Evolutionary conservation across 2,797 vertebrate genomes (phyloP), one percentile per base, ranked within the genome.

Genomic region (Tamandua tetradactyla): DNA sequence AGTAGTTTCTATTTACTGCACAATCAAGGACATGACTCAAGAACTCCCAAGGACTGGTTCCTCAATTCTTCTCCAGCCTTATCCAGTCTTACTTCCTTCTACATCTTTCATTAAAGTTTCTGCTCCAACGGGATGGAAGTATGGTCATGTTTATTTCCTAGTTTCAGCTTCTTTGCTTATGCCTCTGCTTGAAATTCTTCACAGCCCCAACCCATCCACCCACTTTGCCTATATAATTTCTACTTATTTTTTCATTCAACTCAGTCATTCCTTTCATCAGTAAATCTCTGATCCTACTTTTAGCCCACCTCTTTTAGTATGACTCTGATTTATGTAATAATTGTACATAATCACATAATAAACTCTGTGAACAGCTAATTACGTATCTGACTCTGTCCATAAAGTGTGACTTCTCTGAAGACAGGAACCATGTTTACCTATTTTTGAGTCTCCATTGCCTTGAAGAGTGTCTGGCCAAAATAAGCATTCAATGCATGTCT

Each of bases 371-470:
- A 35, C 22, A 52, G 52, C 52, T 76, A 82, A 64, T 12, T 22
- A 17, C 32, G 1, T 40, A 15, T 32, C 9, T 74, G 20, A 57
- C 23, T 71, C 69, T 62, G 25, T 17, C 8, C 49, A 25, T 44
- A 42, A 89, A 93, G 27, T 44, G 27, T 49, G 68, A 78, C 42
- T 66, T 64, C 64, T 59, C 75, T 93, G 86, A 85, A 71, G 76
- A 30, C 68, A 94, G 75, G 35, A 35, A 22, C 44, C 35, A 35
- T 0, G 7, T 20, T 55, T 35, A 10, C 5, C 10, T 17, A 37
- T 80, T 61, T 47, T 4, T 47, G 66, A 76, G 55, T 55, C 47
- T 69, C 76, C 61, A 9, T 44, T 62, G 44, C 35, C 42, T 83
- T 17, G 15, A 76, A 42, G 1, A 55, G 11, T 5, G n/a, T 59